phyloP scores from a whole-genome alignment of 2,797 vertebrate species.

The Enteromius radiatus region DNA sequence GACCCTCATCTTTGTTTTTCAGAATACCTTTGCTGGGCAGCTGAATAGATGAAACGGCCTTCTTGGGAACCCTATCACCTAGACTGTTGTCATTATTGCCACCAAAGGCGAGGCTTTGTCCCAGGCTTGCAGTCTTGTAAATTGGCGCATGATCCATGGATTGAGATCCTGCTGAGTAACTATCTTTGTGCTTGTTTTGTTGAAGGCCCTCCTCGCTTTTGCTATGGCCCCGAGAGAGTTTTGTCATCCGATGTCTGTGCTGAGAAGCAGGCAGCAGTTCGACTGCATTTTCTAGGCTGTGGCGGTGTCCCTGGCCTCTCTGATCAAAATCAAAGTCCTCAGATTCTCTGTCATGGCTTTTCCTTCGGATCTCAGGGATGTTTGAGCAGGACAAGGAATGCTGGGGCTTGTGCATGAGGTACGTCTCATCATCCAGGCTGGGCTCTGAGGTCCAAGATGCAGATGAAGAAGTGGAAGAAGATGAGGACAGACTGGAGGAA shows the following conservation, averaged over 20 bases:
- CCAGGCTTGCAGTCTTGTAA: constrained; percentile 76
- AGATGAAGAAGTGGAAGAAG: constrained; percentile 71
- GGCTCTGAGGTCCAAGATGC: constrained; percentile 78
- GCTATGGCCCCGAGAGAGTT: constrained; percentile 73
- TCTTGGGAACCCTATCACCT: constrained; percentile 69
- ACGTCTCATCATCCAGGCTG: constrained; percentile 69
- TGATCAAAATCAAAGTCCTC: constrained; percentile 41
- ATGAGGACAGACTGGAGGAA: constrained; percentile 71
- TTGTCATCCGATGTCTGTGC: constrained; percentile 53
- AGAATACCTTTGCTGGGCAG: constrained; percentile 81
- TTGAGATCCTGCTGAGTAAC: not conserved
- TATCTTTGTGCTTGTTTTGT: constrained; percentile 56
- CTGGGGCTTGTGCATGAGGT: constrained; percentile 65
- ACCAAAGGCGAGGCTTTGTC: constrained; percentile 71
- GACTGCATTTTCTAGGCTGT: not conserved
- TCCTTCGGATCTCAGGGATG: constrained; percentile 68
- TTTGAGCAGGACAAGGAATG: constrained; percentile 83
- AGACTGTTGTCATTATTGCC: constrained; percentile 68
- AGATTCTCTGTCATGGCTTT: constrained; percentile 62
- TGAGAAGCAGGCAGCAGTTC: constrained; percentile 32
- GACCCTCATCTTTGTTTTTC: constrained; percentile 73
- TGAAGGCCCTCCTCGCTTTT: constrained; percentile 74
- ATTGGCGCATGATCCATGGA: constrained; percentile 61
- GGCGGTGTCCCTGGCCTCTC: constrained; percentile 29
- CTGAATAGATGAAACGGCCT: constrained; percentile 71